phyloP scores from a whole-genome alignment of 2,888 invertebrate genomes.

The Cephus spinipes region DNA sequence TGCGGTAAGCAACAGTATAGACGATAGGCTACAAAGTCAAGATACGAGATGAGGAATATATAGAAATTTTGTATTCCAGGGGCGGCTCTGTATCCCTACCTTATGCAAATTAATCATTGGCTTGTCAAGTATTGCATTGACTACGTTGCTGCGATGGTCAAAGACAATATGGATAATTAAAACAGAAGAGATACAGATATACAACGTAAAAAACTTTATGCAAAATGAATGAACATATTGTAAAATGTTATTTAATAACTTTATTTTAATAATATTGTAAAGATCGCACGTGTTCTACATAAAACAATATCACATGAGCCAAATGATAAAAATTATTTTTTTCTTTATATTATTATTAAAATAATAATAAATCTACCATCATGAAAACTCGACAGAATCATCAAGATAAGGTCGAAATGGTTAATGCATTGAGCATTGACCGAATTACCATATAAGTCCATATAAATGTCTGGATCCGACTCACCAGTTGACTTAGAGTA shows the following conservation, averaged over 20 bases:
- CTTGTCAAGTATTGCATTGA: slow-evolving; percentile 42
- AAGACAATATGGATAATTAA: not conserved
- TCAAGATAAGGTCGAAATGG: slow-evolving; percentile 4
- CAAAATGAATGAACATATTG: not conserved
- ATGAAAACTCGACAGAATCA: not conserved
- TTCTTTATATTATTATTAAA: not conserved
- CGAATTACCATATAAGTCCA: slow-evolving; percentile 24
- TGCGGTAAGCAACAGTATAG: slow-evolving; percentile 50
- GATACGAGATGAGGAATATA: not conserved
- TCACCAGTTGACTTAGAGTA: slow-evolving; percentile 4
- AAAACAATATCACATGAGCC: not conserved
- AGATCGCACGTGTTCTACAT: not conserved
- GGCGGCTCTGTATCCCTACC: slow-evolving; percentile 36
- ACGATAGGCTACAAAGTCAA: not conserved
- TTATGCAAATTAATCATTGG: slow-evolving; percentile 48
- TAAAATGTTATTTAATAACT: not conserved
- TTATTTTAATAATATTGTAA: not conserved
- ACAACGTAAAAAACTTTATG: not conserved
- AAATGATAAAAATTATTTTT: not conserved
- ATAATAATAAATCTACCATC: not conserved
- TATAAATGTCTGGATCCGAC: slow-evolving; percentile 6
- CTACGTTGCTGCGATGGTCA: slow-evolving; percentile 5
- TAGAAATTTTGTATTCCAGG: slow-evolving; percentile 43
- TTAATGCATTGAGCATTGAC: slow-evolving; percentile 34
- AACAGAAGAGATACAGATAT: not conserved